phyloP scores from a whole-genome alignment of 2,797 vertebrate genomes.

The Loriculus beryllinus region DNA sequence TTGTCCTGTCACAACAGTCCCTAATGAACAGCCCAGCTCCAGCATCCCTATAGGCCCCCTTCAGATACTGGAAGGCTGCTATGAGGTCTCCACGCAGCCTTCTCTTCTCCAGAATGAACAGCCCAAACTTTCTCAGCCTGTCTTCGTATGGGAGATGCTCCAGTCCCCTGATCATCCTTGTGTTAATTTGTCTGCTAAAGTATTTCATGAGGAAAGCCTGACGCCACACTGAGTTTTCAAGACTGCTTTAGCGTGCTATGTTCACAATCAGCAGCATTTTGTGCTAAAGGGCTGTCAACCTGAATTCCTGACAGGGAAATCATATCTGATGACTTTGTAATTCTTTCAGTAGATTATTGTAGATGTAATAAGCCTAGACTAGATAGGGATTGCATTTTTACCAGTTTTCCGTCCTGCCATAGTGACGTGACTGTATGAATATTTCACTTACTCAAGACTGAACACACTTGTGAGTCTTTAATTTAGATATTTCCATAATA shows the following conservation, averaged over 20 bases:
- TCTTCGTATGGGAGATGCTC: too few relatives aligned
- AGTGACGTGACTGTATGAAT: background rate
- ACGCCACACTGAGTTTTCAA: background rate
- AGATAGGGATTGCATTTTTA: background rate
- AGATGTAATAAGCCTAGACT: background rate
- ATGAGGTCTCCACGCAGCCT: too few relatives aligned
- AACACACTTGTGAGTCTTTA: background rate
- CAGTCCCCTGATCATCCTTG: too few relatives aligned
- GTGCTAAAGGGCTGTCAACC: background rate
- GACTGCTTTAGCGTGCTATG: background rate
- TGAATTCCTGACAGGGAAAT: background rate
- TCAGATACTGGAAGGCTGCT: too few relatives aligned
- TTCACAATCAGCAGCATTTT: constrained; percentile 1
- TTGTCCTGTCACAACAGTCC: too few relatives aligned
- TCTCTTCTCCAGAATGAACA: too few relatives aligned
- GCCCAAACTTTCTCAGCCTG: too few relatives aligned
- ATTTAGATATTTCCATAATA: background rate
- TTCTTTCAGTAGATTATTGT: background rate
- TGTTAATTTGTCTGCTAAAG: background rate
- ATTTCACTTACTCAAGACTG: background rate
- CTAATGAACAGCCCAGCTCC: too few relatives aligned
- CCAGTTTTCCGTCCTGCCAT: background rate
- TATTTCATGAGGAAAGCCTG: background rate
- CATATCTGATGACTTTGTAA: background rate
- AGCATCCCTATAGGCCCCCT: too few relatives aligned